Conservation (phyloP, 1,140 invertebrate genomes). For the Caerostris darwini region DNA sequence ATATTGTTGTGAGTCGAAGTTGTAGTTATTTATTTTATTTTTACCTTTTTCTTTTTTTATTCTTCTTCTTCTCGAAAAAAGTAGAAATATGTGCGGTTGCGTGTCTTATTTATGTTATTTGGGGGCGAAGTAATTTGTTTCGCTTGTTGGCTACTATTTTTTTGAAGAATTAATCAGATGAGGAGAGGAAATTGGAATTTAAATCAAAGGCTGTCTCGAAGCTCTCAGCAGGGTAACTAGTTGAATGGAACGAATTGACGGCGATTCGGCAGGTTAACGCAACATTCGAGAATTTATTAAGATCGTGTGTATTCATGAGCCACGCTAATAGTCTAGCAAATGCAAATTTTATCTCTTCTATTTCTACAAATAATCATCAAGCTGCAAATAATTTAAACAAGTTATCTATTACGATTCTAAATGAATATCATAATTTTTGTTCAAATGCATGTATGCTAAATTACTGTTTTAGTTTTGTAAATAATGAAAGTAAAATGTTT, state of each 20-base stretch:
- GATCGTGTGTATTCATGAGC: conserved; percentile 62
- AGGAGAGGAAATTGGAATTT: conserved; percentile 22
- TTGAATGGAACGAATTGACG: conserved; percentile 37
- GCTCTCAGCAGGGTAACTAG: conserved; percentile 38
- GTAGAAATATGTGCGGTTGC: conserved; percentile 52
- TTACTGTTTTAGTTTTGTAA: background rate
- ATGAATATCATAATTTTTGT: background rate
- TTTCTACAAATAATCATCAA: background rate
- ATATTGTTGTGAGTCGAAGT: conserved; percentile 45
- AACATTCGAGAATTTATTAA: conserved; percentile 20
- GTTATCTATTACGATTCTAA: background rate
- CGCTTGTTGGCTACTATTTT: conserved; percentile 67
- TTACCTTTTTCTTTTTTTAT: too few species aligned
- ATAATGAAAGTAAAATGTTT: background rate
- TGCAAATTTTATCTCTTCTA: conserved; percentile 31
- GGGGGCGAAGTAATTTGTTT: conserved; percentile 65
- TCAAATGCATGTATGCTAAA: background rate
- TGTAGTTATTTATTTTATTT: conserved; percentile 24
- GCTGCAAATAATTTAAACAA: background rate
- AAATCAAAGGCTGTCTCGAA: conserved; percentile 46
- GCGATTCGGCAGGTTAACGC: conserved; percentile 38
- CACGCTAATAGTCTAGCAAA: background rate
- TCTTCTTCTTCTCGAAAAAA: conserved; percentile 14
- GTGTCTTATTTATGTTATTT: conserved; percentile 69
- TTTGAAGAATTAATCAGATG: conserved; percentile 75